phyloP scores from a whole-genome alignment of 2,113 vertebrate species.

The Struthio camelus region DNA sequence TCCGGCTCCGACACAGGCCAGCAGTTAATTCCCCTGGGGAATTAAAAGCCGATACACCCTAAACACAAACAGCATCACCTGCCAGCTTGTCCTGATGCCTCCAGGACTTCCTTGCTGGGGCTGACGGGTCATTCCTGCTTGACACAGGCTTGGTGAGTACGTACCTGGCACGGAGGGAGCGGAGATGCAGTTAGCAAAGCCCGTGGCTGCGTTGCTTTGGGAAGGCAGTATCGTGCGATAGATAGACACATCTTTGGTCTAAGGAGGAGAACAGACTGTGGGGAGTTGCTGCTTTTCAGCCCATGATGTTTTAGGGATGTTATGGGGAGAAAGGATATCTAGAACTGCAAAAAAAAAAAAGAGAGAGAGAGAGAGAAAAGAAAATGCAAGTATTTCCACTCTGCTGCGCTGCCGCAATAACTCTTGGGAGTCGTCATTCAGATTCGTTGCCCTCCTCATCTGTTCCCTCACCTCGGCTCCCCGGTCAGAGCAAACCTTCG shows the following conservation, averaged over 20 bases:
- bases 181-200: background rate
- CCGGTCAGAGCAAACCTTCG: background rate
- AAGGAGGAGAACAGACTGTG: background rate
- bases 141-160: background rate
- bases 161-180: background rate
- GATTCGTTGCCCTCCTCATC: background rate
- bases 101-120: background rate
- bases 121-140: background rate
- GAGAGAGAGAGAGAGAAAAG: background rate
- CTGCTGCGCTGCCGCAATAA: background rate
- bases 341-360: background rate
- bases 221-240: background rate
- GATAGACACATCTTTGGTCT: rapidly evolving
- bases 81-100: background rate
- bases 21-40: rapidly evolving
- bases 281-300: background rate
- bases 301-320: background rate
- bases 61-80: background rate
- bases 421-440: background rate
- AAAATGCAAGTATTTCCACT: background rate
- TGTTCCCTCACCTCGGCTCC: background rate
- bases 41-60: background rate
- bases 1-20: background rate
- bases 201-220: background rate
- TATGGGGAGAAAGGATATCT: background rate